Percentiles rank a stretch among this genome's conserved stretches.
These are phyloP conservation scores for Ptychodera flava DNA, from an alignment of 35 echinoderm and acorn worm species.

Conservation along the genomic window DNA sequence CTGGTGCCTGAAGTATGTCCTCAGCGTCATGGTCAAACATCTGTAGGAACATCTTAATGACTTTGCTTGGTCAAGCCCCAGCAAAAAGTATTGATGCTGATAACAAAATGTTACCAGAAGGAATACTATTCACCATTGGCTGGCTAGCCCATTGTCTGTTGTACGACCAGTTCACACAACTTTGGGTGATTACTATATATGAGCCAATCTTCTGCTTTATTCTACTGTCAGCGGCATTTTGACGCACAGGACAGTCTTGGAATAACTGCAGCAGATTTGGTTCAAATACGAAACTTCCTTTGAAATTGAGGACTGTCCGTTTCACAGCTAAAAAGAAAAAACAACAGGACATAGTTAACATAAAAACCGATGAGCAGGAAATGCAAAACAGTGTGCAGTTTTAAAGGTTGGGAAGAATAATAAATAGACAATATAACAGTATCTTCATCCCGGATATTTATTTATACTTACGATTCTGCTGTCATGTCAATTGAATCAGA, in stretches of 20 bases:
- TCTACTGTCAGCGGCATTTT: neutral
- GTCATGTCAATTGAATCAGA: too few species aligned
- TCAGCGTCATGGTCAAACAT: neutral
- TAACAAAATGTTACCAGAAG: slow-evolving; percentile 61
- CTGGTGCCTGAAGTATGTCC: slow-evolving; percentile 7
- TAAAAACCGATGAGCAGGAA: too few species aligned
- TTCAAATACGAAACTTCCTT: slow-evolving; percentile 41
- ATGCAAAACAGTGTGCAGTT: too few species aligned
- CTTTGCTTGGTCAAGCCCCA: slow-evolving; percentile 18
- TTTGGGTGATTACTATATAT: slow-evolving; percentile 3
- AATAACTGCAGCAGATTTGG: slow-evolving; percentile 30
- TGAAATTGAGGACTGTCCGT: neutral
- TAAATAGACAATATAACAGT: too few species aligned
- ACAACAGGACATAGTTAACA: too few species aligned
- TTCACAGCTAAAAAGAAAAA: too few species aligned
- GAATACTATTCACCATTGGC: slow-evolving; percentile 27
- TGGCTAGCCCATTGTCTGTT: slow-evolving; percentile 41
- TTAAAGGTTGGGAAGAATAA: too few species aligned
- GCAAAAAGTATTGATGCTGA: slow-evolving; percentile 50
- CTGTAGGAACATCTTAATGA: slow-evolving; percentile 9
- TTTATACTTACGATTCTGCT: too few species aligned
- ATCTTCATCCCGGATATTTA: too few species aligned
- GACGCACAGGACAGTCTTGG: slow-evolving; percentile 13
- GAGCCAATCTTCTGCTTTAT: slow-evolving; percentile 25
- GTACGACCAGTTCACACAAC: slow-evolving; percentile 24